Base-by-base conservation (phyloP, 2,113 vertebrate species). In the Halcyon senegalensis region DNA sequence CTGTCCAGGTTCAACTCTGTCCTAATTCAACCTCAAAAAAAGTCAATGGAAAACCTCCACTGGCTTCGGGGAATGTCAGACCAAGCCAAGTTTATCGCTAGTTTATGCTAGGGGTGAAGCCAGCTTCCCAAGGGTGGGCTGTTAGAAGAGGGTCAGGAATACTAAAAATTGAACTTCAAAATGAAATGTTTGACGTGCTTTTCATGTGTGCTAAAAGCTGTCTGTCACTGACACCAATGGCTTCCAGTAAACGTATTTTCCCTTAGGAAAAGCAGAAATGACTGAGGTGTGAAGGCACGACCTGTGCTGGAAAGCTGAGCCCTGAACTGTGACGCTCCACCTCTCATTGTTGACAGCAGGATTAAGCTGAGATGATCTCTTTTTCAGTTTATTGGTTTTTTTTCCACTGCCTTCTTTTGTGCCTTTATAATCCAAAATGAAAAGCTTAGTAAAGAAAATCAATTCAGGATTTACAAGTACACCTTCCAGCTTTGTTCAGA, bases 301-400 rank as follows among this genome's bases (percentile, higher is more conserved):
- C 33, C 56, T 68, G 30, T 20, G 17, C 25, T 53, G 13, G 41
- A 81, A 77, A 48, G 9, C 15, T 80, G 58, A 89, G 41, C 16
- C 39, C 13, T 87, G 53, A 84, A 69, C 27, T 1, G 1, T 50
- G 58, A 51, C 4, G 4, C 9, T 90, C 43, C 16, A 67, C 51
- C 30, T 93, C 78, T 89, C 35, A 46, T 0, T 5, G 58, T 10
- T 78, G 81, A 70, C 66, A 81, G 60, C 13, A 81, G 17, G 31
- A 67, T 87, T 92, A 93, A 87, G 51, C 16, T 70, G 72, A 91
- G 96, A 93, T 48, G 31, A 89, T 39, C n/a, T 17, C 17, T 79
- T 83, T 95, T 77, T 68, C 44, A 75, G 33, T 56, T 64, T 67
- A 25, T 5, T 58, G n/a, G 20, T 10, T 59, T 43, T 44, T 37